Conservation (phyloP, 23 tunicate genomes). For the Aplidium turbinatum region DNA sequence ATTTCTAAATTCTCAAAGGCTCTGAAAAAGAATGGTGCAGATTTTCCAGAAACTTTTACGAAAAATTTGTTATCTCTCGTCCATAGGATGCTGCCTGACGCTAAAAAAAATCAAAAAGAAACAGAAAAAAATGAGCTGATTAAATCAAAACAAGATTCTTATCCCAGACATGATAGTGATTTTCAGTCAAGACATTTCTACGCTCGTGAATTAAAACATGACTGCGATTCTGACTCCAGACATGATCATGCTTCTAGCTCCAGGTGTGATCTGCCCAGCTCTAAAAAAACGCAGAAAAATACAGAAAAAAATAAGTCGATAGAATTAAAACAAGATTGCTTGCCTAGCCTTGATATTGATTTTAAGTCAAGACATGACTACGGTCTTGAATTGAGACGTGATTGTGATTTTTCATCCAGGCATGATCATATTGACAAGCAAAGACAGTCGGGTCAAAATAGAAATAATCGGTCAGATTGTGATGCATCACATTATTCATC, state of each 20-base stretch:
- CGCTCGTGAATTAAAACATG: too few relatives aligned
- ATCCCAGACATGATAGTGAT: conserved; percentile 26
- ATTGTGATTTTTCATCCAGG: too few relatives aligned
- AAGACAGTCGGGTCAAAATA: too few relatives aligned
- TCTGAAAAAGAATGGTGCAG: conserved; percentile 91
- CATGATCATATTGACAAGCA: too few relatives aligned
- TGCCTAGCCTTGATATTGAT: too few relatives aligned
- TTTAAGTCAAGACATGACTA: too few relatives aligned
- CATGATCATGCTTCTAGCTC: background rate
- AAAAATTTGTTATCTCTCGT: conserved; percentile 71
- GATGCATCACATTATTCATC: too few relatives aligned
- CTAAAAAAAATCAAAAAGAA: conserved; percentile 28
- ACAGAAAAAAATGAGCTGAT: conserved; percentile 23
- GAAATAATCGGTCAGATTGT: too few relatives aligned
- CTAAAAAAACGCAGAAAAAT: conserved; percentile 43
- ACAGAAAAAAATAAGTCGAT: conserved; percentile 43
- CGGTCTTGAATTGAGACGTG: too few relatives aligned
- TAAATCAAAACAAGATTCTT: too few relatives aligned
- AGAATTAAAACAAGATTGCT: too few relatives aligned
- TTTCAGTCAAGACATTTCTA: too few relatives aligned
- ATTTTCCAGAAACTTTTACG: conserved; percentile 79
- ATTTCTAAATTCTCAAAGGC: conserved; percentile 61
- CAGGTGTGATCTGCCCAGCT: conserved; percentile 2
- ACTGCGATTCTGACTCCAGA: conserved; percentile 46
- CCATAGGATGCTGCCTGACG: conserved; percentile 72